Conservation (phyloP, 1,140 invertebrate genomes). For the Conus betulinus region DNA sequence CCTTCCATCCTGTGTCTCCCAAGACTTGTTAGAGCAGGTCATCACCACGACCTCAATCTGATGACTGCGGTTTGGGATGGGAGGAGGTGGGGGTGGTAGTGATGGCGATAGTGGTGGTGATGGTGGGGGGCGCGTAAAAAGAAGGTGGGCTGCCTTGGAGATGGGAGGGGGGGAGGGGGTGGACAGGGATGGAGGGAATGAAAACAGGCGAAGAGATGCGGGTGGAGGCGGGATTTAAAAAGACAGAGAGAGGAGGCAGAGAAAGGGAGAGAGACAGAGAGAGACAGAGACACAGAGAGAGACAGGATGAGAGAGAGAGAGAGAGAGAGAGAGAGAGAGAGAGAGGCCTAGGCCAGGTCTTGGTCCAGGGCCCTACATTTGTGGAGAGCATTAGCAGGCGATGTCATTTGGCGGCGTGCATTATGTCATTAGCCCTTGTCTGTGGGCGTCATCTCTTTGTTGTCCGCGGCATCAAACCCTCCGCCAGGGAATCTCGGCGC, state of each 20-base stretch:
- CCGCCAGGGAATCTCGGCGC: slow-evolving; percentile 14
- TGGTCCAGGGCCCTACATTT: not conserved
- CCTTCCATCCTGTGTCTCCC: not conserved
- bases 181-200: not conserved
- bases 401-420: slow-evolving; percentile 41
- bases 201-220: not conserved
- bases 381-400: slow-evolving; percentile 35
- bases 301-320: no score
- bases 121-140: not conserved
- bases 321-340: no score
- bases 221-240: not conserved
- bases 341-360: no score
- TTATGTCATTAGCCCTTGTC: slow-evolving; percentile 45
- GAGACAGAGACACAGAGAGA: no score
- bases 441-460: slow-evolving; percentile 40
- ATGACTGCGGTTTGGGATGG: not conserved
- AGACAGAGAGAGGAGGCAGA: not conserved
- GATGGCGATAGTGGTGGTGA: not conserved
- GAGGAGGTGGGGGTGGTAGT: not conserved
- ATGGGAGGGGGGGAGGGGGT: not conserved
- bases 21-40: slow-evolving; percentile 2
- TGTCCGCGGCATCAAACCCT: slow-evolving; percentile 7
- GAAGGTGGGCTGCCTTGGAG: not conserved
- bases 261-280: not conserved
- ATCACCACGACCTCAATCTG: not conserved